phyloP scores from a whole-genome alignment of 2,113 vertebrate species.

The Ovis aries region DNA sequence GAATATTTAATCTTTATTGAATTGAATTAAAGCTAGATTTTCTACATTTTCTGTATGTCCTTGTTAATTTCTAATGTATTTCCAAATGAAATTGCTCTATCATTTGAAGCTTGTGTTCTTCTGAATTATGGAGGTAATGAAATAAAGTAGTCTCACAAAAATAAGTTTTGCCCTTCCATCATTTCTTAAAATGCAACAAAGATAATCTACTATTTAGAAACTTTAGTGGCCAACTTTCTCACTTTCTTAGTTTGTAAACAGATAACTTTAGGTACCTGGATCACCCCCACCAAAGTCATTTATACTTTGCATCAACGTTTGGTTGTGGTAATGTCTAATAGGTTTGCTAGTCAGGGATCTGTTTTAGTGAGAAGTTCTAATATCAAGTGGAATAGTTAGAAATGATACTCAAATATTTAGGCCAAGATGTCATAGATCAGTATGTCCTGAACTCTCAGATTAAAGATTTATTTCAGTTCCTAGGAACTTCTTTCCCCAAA shows the following conservation, averaged over 20 bases:
- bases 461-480: not conserved
- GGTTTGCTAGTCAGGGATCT: not conserved
- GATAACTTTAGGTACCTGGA: not conserved
- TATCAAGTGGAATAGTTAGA: not conserved
- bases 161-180: not conserved
- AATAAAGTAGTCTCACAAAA: not conserved
- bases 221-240: not conserved
- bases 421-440: not conserved
- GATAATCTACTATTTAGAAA: slow-evolving; percentile 23
- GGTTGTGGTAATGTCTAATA: not conserved
- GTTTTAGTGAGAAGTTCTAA: not conserved
- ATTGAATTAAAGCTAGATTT: not conserved
- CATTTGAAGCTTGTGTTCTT: not conserved
- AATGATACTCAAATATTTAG: not conserved
- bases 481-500: not conserved
- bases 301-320: not conserved
- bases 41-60: not conserved
- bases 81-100: not conserved
- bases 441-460: not conserved
- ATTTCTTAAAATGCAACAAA: slow-evolving; percentile 28
- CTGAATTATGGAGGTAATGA: not conserved
- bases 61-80: not conserved
- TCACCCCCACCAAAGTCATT: not conserved
- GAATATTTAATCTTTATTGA: not conserved
- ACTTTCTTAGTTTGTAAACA: not conserved